Percentiles rank a stretch among this genome's conserved stretches.
These are phyloP conservation scores for Neopipo cinnamomea DNA, from an alignment of 2,113 vertebrate species.

Conservation along the genomic window DNA sequence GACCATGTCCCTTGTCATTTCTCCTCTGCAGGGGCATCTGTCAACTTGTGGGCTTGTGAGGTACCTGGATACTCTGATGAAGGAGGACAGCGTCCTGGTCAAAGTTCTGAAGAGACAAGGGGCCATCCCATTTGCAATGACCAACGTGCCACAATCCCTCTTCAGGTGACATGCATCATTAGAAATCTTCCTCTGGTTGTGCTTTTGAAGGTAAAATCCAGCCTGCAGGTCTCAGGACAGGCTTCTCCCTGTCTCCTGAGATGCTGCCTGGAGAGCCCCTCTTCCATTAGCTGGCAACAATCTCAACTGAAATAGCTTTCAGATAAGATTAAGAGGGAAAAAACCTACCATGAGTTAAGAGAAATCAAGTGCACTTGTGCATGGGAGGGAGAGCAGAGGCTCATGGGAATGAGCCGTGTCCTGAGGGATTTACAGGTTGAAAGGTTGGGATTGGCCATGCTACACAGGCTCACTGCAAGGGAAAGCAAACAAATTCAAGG, in stretches of 20 bases:
- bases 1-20: rapidly evolving
- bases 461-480: not conserved
- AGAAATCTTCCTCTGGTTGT: not conserved
- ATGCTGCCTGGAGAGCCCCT: not conserved
- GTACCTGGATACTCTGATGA: slow-evolving; percentile 49
- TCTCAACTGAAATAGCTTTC: not conserved
- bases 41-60: slow-evolving; percentile 76
- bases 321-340: not conserved
- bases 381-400: not conserved
- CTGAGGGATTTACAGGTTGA: not conserved
- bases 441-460: not conserved
- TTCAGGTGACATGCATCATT: slow-evolving; percentile 70
- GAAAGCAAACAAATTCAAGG: not conserved
- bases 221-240: not conserved
- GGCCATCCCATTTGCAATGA: slow-evolving; percentile 86
- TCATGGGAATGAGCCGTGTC: rapidly evolving
- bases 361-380: not conserved
- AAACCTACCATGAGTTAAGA: not conserved
- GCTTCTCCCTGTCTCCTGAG: not conserved
- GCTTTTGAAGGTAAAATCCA: not conserved
- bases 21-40: slow-evolving; percentile 74
- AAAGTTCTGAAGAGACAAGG: slow-evolving; percentile 85
- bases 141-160: slow-evolving; percentile 81
- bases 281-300: not conserved
- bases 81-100: slow-evolving; percentile 78